Conservation (phyloP, 2,797 vertebrate genomes). For the Channa striata region DNA sequence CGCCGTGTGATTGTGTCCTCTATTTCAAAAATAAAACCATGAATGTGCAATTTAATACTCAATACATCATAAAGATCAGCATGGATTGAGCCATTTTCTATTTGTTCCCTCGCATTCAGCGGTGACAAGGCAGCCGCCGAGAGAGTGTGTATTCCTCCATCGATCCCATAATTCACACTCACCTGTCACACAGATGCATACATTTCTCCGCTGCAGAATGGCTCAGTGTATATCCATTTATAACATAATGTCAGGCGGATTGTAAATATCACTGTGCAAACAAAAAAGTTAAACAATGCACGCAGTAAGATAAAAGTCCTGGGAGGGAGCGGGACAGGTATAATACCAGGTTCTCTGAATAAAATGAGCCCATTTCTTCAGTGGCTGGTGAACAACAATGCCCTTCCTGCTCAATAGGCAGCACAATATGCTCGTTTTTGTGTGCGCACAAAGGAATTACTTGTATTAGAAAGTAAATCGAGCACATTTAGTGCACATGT, state of each 20-base stretch:
- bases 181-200: conserved; percentile 57
- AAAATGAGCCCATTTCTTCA: conserved; percentile 41
- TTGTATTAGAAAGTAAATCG: conserved; percentile 44
- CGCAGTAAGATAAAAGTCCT: conserved; percentile 43
- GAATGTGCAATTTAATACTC: conserved; percentile 52
- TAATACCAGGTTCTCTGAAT: conserved; percentile 42
- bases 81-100: conserved; percentile 48
- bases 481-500: conserved; percentile 42
- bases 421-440: conserved; percentile 19
- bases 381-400: conserved; percentile 43
- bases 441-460: conserved; percentile 26
- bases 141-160: conserved; percentile 40
- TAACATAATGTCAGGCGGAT: conserved; percentile 53
- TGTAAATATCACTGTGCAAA: conserved; percentile 57
- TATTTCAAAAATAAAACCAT: conserved; percentile 34
- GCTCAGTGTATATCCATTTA: conserved; percentile 40
- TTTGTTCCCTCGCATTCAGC: conserved; percentile 55
- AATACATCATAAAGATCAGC: conserved; percentile 55
- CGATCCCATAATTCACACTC: conserved; percentile 61
- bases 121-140: conserved; percentile 33
- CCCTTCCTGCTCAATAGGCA: conserved; percentile 23
- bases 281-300: conserved; percentile 55
- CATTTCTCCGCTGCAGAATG: conserved; percentile 53
- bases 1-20: conserved; percentile 6
- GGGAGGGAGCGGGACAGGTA: conserved; percentile 10